These are phyloP conservation scores for Anoplolepis gracilipes DNA, from an alignment of 1,140 invertebrate species.

Conservation along the genomic window DNA sequence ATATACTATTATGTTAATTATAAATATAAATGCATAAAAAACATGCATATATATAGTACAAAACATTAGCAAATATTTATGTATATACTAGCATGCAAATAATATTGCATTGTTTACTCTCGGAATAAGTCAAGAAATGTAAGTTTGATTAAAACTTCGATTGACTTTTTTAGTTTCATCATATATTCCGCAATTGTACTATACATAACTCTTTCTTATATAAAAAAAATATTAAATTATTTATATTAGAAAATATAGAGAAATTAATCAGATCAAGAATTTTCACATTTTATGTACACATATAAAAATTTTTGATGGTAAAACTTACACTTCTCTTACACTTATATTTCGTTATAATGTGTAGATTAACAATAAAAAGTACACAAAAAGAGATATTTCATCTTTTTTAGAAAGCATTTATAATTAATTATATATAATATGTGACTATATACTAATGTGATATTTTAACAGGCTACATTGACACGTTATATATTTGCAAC, in stretches of 20 bases:
- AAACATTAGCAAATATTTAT: conserved; percentile 7
- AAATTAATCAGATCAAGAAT: conserved; percentile 38
- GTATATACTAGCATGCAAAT: neutral
- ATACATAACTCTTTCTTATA: neutral
- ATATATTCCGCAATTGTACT: neutral
- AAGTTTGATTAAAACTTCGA: conserved; percentile 3
- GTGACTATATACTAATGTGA: conserved; percentile 34
- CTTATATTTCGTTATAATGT: neutral
- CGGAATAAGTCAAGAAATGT: neutral
- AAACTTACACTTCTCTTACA: neutral
- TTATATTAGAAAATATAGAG: conserved; percentile 33
- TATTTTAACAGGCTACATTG: conserved; percentile 40
- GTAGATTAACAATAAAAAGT: conserved; percentile 24
- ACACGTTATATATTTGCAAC: conserved; percentile 44
- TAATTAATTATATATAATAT: conserved; percentile 4
- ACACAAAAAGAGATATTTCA: conserved; percentile 7
- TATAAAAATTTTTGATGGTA: conserved; percentile 61
- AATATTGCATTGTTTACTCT: neutral
- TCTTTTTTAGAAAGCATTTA: neutral
- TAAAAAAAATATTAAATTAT: conserved; percentile 9
- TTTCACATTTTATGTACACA: conserved; percentile 54
- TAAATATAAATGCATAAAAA: conserved; percentile 21
- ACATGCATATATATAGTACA: conserved; percentile 1
- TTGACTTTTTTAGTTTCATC: neutral
- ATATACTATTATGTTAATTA: conserved; percentile 12